Base-by-base conservation (phyloP, 2,113 vertebrate species). In the Sporophila hypoxantha region DNA sequence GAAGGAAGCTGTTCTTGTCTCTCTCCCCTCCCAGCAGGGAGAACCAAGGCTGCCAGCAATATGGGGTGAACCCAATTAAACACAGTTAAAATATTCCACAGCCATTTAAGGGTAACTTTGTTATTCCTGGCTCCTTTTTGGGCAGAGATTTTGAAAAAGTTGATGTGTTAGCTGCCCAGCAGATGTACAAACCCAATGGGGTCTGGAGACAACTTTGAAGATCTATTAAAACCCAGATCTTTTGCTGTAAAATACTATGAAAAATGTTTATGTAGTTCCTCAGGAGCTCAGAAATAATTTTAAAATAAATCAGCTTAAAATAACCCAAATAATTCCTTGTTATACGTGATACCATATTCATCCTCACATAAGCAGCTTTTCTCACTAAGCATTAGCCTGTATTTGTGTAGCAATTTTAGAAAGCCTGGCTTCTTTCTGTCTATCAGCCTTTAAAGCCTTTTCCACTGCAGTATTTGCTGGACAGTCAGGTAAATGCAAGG, bases 261-360 rank as follows among this genome's bases (percentile, higher is more conserved):
- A 77, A 94, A 92, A 92, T 68, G 32, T 85, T 83, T 89, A 88
- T 55, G 67, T 42, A 73, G 88, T 55, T 89, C 50, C 74, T 94
- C 22, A 25, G 76, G 42, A 94, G 85, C 87, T 91, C 87, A 91
- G 66, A 93, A 95, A 91, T 89, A 88, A 89, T 88, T 91, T 94
- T 62, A 62, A 87, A 93, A 89, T 91, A 92, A 95, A 95, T 92
- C 92, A 91, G 87, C 92, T 95, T 95, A 93, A 95, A 95, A 93
- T 85, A 93, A 89, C 84, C 62, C 80, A 4, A 81, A 12, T 94
- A 94, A 95, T 89, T 95, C 89, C 92, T 87, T 89, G 91, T 95
- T 93, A 76, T 60, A 85, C 0, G 32, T 87, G 87, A 85, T 92
- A 89, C 89, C 39, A 34, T 56, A 93, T 92, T 95, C 82, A 93